Conservation (phyloP, 1,140 invertebrate species). For the Bombus polaris region DNA sequence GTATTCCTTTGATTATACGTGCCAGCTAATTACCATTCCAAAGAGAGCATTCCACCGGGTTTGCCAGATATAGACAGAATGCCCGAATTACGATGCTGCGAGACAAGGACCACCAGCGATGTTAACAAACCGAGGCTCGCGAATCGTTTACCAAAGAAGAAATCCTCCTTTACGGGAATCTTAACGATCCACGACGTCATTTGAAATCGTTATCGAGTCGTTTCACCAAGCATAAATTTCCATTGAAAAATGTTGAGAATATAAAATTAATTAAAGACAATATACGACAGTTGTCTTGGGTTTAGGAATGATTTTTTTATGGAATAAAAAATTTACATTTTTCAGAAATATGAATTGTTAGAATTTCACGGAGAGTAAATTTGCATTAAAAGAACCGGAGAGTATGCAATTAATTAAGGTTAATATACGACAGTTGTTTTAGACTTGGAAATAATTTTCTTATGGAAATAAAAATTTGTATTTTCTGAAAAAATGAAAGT, state of each 20-base stretch:
- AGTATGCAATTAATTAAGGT: too few species aligned
- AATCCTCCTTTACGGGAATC: not conserved
- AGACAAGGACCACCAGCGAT: slow-evolving; percentile 49
- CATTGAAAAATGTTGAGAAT: not conserved
- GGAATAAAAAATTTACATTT: not conserved
- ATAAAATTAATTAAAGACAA: not conserved
- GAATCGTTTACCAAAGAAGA: slow-evolving; percentile 27
- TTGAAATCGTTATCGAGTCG: not conserved
- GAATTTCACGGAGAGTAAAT: not conserved
- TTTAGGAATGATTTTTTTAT: too few species aligned
- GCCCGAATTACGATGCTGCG: slow-evolving; percentile 34
- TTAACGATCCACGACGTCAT: not conserved
- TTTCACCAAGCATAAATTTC: not conserved
- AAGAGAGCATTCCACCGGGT: slow-evolving; percentile 24
- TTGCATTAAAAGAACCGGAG: not conserved
- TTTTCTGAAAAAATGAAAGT: not conserved
- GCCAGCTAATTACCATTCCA: slow-evolving; percentile 64
- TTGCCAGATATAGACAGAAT: not conserved
- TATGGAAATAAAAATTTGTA: not conserved
- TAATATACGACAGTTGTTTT: not conserved
- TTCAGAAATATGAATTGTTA: not conserved
- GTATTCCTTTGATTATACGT: slow-evolving; percentile 65
- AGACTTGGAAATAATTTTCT: not conserved
- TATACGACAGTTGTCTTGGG: not conserved
- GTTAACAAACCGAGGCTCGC: slow-evolving; percentile 46